These are phyloP conservation scores for Melipona beecheii DNA, from an alignment of 2,888 invertebrate genomes.

Conservation along the genomic window DNA sequence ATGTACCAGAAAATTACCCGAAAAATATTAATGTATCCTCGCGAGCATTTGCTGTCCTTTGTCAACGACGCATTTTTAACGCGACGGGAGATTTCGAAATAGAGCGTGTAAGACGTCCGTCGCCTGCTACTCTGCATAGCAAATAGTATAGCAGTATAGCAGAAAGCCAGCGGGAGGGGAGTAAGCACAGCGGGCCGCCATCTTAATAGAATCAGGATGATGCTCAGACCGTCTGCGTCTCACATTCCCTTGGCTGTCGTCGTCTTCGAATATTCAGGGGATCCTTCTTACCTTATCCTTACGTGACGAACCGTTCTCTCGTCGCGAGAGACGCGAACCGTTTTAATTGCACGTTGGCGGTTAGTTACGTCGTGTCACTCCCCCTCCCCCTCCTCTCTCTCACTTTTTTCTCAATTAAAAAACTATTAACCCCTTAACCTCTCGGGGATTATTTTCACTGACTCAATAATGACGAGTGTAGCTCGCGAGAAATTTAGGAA, in stretches of 20 bases:
- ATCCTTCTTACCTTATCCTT: not conserved
- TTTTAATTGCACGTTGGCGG: not conserved
- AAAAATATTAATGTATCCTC: too few species aligned
- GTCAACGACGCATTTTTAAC: too few species aligned
- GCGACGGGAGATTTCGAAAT: conserved; percentile 44
- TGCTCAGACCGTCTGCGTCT: conserved; percentile 59
- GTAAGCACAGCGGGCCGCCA: conserved; percentile 48
- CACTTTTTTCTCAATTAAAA: not conserved
- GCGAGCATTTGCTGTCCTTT: too few species aligned
- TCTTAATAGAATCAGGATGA: conserved; percentile 72
- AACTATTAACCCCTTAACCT: too few species aligned
- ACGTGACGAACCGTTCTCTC: not conserved
- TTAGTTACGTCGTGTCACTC: not conserved
- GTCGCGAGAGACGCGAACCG: not conserved
- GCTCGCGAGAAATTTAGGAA: too few species aligned
- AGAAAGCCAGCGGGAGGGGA: conserved; percentile 36
- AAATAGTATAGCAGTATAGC: conserved; percentile 66
- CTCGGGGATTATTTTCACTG: too few species aligned
- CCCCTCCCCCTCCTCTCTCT: not conserved
- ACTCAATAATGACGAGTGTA: too few species aligned
- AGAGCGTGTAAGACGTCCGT: conserved; percentile 68
- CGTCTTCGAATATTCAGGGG: conserved; percentile 20
- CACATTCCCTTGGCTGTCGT: not conserved
- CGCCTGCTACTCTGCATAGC: conserved; percentile 71
- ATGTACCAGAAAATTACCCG: too few species aligned